Conservation (phyloP, 2,888 invertebrate genomes). For the Beris chalybata region DNA sequence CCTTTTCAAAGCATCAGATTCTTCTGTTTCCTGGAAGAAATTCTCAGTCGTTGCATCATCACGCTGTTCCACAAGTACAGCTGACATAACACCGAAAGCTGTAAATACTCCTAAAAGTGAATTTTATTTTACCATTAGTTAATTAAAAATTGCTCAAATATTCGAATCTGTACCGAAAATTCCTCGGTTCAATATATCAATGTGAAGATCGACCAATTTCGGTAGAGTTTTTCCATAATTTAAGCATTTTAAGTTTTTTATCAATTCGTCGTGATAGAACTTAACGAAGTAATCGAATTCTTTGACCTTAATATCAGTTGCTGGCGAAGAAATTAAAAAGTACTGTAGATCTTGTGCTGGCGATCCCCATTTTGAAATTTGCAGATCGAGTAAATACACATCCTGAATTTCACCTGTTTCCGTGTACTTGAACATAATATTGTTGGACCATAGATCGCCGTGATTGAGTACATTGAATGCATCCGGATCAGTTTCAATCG, state of each 20-base stretch:
- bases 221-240: constrained; percentile 46
- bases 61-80: constrained; percentile 44
- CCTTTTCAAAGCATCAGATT: constrained; percentile 41
- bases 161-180: neutral
- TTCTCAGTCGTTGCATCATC: constrained; percentile 45
- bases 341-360: constrained; percentile 48
- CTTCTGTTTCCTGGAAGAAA: constrained; percentile 22
- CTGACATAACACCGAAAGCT: constrained; percentile 41
- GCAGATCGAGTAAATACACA: constrained; percentile 48
- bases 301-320: constrained; percentile 46
- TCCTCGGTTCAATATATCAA: constrained; percentile 42
- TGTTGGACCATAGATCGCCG: constrained; percentile 52
- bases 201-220: constrained; percentile 48
- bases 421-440: constrained; percentile 48
- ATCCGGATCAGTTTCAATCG: constrained; percentile 37
- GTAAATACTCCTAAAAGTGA: constrained; percentile 46
- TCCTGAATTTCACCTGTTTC: constrained; percentile 47
- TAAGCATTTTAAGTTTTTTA: constrained; percentile 44
- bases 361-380: constrained; percentile 45
- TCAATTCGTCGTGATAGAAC: constrained; percentile 48
- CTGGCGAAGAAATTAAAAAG: constrained; percentile 49
- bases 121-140: too few species aligned
- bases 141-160: too few species aligned
- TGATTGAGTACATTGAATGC: constrained; percentile 49
- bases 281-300: constrained; percentile 49